Percentiles rank a stretch among this genome's conserved stretches.
Evolutionary conservation across 2,113 vertebrate species (phyloP).

Genomic region (Gobiocypris rarus): DNA sequence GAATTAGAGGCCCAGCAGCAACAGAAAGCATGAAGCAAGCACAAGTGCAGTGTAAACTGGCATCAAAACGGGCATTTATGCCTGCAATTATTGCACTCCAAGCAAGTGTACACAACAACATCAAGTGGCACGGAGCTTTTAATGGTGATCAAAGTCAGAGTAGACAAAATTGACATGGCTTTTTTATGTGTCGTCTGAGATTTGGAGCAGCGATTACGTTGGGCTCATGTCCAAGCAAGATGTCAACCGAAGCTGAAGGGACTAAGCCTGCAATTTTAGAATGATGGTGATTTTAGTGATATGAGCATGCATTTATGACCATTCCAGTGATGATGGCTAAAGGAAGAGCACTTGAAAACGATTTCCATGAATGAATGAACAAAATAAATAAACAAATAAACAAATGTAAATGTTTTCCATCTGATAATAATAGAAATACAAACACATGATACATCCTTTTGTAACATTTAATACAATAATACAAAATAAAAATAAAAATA

Average conservation of each 20-base stretch:
- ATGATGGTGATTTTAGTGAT: slow-evolving; percentile 21
- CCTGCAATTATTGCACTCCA: slow-evolving; percentile 42
- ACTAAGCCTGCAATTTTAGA: slow-evolving; percentile 4
- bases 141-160: slow-evolving; percentile 30
- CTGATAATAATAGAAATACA: too few species aligned
- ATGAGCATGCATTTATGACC: not conserved
- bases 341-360: not conserved
- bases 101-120: slow-evolving; percentile 36
- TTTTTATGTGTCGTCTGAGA: slow-evolving; percentile 16
- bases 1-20: slow-evolving; percentile 47
- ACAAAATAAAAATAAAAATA: too few species aligned
- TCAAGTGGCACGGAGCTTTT: slow-evolving; percentile 25
- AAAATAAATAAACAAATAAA: too few species aligned
- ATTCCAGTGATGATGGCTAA: not conserved
- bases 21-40: slow-evolving; percentile 49
- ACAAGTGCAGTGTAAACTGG: slow-evolving; percentile 21
- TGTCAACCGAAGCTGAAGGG: not conserved
- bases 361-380: not conserved
- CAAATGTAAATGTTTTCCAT: too few species aligned
- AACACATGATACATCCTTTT: too few species aligned
- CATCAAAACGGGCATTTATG: slow-evolving; percentile 18
- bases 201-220: slow-evolving; percentile 11
- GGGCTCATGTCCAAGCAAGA: slow-evolving; percentile 5
- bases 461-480: too few species aligned
- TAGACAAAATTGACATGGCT: slow-evolving; percentile 1